Base-by-base conservation (phyloP, 2,797 vertebrate genomes). In the Buceros bicornis region DNA sequence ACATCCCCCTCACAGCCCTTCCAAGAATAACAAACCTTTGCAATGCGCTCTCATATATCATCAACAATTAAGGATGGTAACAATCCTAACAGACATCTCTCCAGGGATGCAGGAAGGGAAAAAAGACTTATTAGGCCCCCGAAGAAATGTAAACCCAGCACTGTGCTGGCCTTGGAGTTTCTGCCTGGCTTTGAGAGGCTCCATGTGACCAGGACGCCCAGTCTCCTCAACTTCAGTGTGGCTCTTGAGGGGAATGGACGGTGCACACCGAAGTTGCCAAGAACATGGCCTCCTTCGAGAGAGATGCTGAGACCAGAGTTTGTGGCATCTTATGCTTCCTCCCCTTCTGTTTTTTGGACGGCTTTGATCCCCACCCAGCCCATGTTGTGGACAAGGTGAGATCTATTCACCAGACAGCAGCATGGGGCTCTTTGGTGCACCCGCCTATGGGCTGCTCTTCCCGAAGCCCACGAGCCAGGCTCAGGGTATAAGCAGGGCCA, bases 11-110 rank as follows among this genome's bases (percentile, higher is more conserved):
- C 65, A 15, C 1, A 1, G 14, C 35, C 43, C 8, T 76, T 71
- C 95, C 96, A 96, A 96, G 72, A 89, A 94, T 53, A 97, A 97
- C 93, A 97, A 88, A 62, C 81, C n/a, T 80, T 85, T 83, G 83
- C 87, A 64, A 33, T 19, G 62, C 20, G 61, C 79, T 82, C 48
- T 90, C 95, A 8, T 96, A 93, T 35, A 94, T 97, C 95, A 77
- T 35, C 82, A 73, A 62, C 90, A 72, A 90, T 89, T 90, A 86
- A 74, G 77, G 95, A 83, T 3, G 37, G 93, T 87, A 74, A 90
- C 24, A 45, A 92, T 91, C 93, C 96, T 85, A 93, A 66, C 70
- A 88, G 73, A 25, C 48, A 28, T 62, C 65, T 86, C 94, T 84
- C 51, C 43, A 42, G 92, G 87, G 86, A 74, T 16, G 40, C 29